These are phyloP conservation scores for Orientallactaga sibirica DNA, from an alignment of 2,797 vertebrate genomes.

Conservation along the genomic window DNA sequence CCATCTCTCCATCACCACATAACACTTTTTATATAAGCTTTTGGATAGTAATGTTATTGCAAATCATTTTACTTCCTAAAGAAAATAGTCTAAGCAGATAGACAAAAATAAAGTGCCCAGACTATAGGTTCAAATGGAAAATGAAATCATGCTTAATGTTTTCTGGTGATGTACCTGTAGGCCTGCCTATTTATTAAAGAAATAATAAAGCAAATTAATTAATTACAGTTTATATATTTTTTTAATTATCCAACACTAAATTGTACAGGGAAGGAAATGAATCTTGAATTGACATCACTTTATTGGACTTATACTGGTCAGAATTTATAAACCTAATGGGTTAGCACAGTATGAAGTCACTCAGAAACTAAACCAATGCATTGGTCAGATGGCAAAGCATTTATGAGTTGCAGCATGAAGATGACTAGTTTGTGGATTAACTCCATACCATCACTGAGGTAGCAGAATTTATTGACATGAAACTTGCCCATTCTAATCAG, in stretches of 20 bases:
- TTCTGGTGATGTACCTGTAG: not conserved
- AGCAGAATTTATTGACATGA: not conserved
- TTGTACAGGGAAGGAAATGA: slow-evolving; percentile 63
- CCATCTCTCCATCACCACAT: not conserved
- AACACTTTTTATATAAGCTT: not conserved
- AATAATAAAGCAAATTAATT: slow-evolving; percentile 24
- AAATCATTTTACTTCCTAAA: slow-evolving; percentile 12
- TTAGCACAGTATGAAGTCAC: slow-evolving; percentile 69
- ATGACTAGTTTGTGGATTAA: fast-evolving
- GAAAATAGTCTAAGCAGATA: not conserved
- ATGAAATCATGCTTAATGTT: not conserved
- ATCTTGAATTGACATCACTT: slow-evolving; percentile 69
- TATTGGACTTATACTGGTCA: slow-evolving; percentile 65
- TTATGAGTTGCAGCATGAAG: not conserved
- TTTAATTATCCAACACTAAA: slow-evolving; percentile 34
- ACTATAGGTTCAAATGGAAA: not conserved
- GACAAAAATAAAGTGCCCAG: not conserved
- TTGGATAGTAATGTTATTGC: not conserved
- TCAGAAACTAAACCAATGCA: slow-evolving; percentile 18
- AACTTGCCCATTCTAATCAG: not conserved
- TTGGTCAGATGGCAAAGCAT: not conserved
- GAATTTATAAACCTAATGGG: slow-evolving; percentile 29
- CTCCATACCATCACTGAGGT: not conserved
- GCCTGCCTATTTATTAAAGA: slow-evolving; percentile 39
- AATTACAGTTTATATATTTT: not conserved